Base-by-base conservation (phyloP, 2,888 invertebrate genomes). In the Caenorhabditis sulstoni region DNA sequence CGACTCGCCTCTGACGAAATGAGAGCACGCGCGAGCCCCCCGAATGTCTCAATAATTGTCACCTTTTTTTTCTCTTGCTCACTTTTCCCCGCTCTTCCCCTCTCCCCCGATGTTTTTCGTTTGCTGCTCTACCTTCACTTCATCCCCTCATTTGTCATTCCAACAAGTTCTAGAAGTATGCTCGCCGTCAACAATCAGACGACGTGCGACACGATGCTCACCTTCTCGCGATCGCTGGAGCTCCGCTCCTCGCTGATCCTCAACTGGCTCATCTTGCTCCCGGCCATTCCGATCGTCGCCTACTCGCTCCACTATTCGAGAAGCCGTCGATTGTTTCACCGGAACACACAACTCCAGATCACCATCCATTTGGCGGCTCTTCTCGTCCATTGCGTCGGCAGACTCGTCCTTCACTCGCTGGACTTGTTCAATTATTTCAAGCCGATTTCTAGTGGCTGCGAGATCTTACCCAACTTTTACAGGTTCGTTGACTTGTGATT, bases 381-480 rank as follows among this genome's bases (percentile, higher is more conserved):
- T 22, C 22, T 65, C 35, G n/a, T 74, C 22, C 74, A 74, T 45
- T 74, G 65, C 50, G 12, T 37, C 8, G 74, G 74, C 22, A 65
- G 74, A 45, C 65, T 74, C 18, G 12, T 52, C 23, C 59, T 74
- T 1, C 65, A 74, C 47, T 57, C 74, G 5, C 41, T 57, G 5
- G 74, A 74, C 39, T 52, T 74, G 4, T 45, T 65, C 44, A 74
- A 74, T 37, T 74, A 74, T 22, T 74, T 74, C 47, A 29, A 39
- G 9, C 65, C 58, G 0, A 45, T 53, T 20, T 12, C 29, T 0
- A 37, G 22, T 52, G 74, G 74, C 0, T 74, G 74, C 45, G 52
- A 74, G n/a, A 50, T 59, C 18, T 20, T 74, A 8, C 74, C 74
- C 7, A 65, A 65, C 16, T 74, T 74, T n/a, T 74, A 74, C 37